Conservation (phyloP, 2,888 invertebrate genomes). For the Quadroppia sp. region DNA sequence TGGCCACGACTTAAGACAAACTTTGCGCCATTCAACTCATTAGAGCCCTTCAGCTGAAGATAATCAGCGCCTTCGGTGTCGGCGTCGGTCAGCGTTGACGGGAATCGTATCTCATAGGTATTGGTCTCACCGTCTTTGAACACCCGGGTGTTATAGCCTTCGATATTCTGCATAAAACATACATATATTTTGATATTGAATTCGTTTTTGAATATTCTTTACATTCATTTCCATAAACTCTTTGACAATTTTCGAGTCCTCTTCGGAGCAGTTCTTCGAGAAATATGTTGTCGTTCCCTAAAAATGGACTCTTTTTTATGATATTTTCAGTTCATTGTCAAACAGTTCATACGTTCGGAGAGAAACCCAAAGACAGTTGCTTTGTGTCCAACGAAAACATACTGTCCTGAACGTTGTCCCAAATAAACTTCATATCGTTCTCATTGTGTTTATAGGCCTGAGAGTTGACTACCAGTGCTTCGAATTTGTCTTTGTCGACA, state of each 20-base stretch:
- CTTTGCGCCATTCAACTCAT: constrained; percentile 62
- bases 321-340: too few relatives aligned
- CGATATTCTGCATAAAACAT: constrained; percentile 61
- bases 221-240: constrained; percentile 53
- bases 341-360: constrained; percentile 39
- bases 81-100: constrained; percentile 51
- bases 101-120: constrained; percentile 56
- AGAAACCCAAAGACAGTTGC: constrained; percentile 57
- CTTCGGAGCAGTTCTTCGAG: constrained; percentile 72
- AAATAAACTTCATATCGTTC: constrained; percentile 7
- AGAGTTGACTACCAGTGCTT: constrained; percentile 63
- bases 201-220: constrained; percentile 30
- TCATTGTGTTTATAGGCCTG: constrained; percentile 19
- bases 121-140: constrained; percentile 66
- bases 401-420: constrained; percentile 53
- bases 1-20: constrained; percentile 73
- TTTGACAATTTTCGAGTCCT: constrained; percentile 52
- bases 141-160: constrained; percentile 80
- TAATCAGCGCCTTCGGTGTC: constrained; percentile 49
- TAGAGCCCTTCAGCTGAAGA: constrained; percentile 25
- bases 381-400: constrained; percentile 69
- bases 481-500: constrained; percentile 66
- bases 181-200: neutral
- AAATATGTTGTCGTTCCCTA: constrained; percentile 90
- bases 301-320: too few relatives aligned